These are phyloP conservation scores for honey bee (Apis mellifera) DNA, from an alignment of 1,140 invertebrate species.

Conservation along the genomic window DNA sequence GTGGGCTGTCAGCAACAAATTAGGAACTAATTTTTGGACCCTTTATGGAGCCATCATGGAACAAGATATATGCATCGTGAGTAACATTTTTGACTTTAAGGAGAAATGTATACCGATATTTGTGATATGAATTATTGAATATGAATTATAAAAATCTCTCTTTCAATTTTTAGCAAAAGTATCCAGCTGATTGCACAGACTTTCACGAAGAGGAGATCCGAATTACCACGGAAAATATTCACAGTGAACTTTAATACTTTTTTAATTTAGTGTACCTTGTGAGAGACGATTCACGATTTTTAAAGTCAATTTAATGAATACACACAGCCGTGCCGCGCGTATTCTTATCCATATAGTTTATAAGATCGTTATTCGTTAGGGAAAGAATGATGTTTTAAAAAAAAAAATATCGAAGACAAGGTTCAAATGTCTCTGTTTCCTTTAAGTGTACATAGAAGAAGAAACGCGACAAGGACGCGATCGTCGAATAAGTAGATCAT, in stretches of 20 bases:
- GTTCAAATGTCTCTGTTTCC: not conserved
- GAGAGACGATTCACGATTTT: slow-evolving; percentile 44
- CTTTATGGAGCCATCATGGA: slow-evolving; percentile 85
- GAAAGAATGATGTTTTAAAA: not conserved
- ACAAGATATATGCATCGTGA: slow-evolving; percentile 83
- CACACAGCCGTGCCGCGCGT: not conserved
- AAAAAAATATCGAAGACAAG: not conserved
- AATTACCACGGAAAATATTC: slow-evolving; percentile 89
- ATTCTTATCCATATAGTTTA: slow-evolving; percentile 3
- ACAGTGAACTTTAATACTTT: slow-evolving; percentile 86
- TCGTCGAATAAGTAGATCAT: not conserved
- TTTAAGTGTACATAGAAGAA: slow-evolving; percentile 36
- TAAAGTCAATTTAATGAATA: slow-evolving; percentile 15
- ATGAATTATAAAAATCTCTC: not conserved
- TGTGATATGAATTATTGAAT: no score
- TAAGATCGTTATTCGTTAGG: slow-evolving; percentile 1
- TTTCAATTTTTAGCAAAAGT: slow-evolving; percentile 84
- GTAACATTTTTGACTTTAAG: slow-evolving; percentile 31
- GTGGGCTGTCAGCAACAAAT: slow-evolving; percentile 85
- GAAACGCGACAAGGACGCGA: no score
- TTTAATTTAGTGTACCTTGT: slow-evolving; percentile 15
- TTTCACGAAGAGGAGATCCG: slow-evolving; percentile 91
- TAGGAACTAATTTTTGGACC: slow-evolving; percentile 84
- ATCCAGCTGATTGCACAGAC: slow-evolving; percentile 86
- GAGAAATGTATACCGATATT: not conserved